A percentile compares a stretch with the other conserved stretches of the same genome.
Conservation (phyloP, 2,888 invertebrate genomes). For the Andrena bucephala region DNA sequence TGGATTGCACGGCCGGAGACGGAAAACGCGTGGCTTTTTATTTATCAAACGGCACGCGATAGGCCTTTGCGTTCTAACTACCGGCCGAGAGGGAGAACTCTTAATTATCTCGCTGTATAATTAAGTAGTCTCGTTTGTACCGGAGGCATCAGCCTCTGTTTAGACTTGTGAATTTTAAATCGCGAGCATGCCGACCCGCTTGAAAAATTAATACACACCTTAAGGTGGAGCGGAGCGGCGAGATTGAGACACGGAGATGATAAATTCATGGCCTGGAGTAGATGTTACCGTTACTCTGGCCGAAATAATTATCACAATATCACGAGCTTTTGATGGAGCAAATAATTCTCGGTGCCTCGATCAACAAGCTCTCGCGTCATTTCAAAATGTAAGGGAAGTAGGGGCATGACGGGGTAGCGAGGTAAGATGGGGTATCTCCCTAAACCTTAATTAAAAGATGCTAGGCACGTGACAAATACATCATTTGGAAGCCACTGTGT, state of each 20-base stretch:
- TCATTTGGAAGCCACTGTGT: too few relatives aligned
- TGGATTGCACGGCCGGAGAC: background rate
- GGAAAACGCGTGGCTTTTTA: slow-evolving; percentile 15
- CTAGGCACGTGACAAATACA: too few relatives aligned
- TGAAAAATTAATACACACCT: slow-evolving; percentile 48
- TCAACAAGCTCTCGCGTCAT: background rate
- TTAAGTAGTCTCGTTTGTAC: slow-evolving; percentile 36
- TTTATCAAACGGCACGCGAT: slow-evolving; percentile 24
- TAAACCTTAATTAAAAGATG: too few relatives aligned
- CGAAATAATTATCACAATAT: slow-evolving; percentile 32
- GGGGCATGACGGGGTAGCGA: too few relatives aligned
- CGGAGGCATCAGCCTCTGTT: slow-evolving; percentile 44
- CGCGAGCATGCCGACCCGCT: slow-evolving; percentile 1
- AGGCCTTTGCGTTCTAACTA: background rate
- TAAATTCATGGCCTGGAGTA: slow-evolving; percentile 43
- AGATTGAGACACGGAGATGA: slow-evolving; percentile 41
- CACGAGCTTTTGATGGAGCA: background rate
- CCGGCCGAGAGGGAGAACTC: background rate
- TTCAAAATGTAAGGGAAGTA: background rate
- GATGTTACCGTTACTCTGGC: slow-evolving; percentile 31
- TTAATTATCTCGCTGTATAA: slow-evolving; percentile 9
- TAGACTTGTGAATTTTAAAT: slow-evolving; percentile 46
- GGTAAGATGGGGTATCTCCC: too few relatives aligned
- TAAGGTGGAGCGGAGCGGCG: slow-evolving; percentile 32
- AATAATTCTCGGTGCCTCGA: slow-evolving; percentile 32